phyloP scores from a whole-genome alignment of 1,140 invertebrate species.

The Trachymyrmex septentrionalis region DNA sequence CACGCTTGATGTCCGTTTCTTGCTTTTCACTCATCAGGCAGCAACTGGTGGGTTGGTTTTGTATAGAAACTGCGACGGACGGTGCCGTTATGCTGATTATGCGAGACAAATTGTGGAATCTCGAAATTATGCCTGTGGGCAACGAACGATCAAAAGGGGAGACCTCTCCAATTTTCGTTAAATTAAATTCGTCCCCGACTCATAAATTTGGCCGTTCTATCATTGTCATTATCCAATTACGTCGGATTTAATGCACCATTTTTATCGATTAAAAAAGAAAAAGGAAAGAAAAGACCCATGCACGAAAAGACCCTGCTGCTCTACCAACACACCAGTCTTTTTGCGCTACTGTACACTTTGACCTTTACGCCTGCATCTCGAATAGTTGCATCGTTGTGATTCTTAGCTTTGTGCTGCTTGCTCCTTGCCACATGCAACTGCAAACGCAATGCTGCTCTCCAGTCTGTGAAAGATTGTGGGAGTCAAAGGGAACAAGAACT shows the following conservation, averaged over 20 bases:
- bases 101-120: conserved; percentile 57
- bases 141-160: neutral
- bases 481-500: conserved; percentile 57
- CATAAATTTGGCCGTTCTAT: conserved; percentile 48
- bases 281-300: neutral
- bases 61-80: conserved; percentile 19
- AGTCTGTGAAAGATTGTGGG: conserved; percentile 57
- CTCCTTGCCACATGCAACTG: neutral
- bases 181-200: conserved; percentile 46
- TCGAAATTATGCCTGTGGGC: conserved; percentile 49
- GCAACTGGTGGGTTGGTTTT: conserved; percentile 34
- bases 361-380: conserved; percentile 36
- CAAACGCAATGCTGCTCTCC: conserved; percentile 28
- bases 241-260: neutral
- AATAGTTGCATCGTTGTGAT: conserved; percentile 35
- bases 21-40: conserved; percentile 34
- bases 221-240: conserved; percentile 64
- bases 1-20: conserved; percentile 44
- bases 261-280: neutral
- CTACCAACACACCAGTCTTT: neutral
- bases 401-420: conserved; percentile 30
- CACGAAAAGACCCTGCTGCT: neutral
- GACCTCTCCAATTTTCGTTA: conserved; percentile 37
- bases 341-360: conserved; percentile 18
- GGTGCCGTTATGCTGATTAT: conserved; percentile 62